A percentile compares a stretch with the other conserved stretches of the same genome.
These are phyloP conservation scores for Scrobipalpa atriplicella DNA, from an alignment of 2,888 invertebrate genomes.

Conservation along the genomic window DNA sequence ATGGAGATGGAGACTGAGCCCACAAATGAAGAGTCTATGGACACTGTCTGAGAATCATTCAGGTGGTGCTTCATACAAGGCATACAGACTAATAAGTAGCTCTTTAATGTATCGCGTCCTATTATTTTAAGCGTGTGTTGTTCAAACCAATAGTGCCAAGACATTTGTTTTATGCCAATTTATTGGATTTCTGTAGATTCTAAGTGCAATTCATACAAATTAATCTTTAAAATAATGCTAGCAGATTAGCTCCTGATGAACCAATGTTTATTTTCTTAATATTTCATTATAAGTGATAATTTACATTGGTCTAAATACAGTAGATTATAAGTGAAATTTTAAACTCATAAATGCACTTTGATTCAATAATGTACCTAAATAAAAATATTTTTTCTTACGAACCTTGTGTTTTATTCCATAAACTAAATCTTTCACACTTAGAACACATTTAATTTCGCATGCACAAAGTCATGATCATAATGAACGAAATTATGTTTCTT, in stretches of 20 bases:
- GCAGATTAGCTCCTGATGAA: slow-evolving; percentile 5
- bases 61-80: slow-evolving; percentile 46
- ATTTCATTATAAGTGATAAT: neutral
- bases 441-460: too few relatives aligned
- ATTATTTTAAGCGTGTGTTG: slow-evolving; percentile 47
- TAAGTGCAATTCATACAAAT: slow-evolving; percentile 22
- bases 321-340: neutral
- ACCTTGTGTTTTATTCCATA: slow-evolving; percentile 25
- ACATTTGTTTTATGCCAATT: slow-evolving; percentile 44
- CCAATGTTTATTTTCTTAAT: slow-evolving; percentile 25
- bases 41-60: slow-evolving; percentile 69
- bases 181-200: neutral
- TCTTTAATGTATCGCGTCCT: slow-evolving; percentile 46
- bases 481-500: too few relatives aligned
- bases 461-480: too few relatives aligned
- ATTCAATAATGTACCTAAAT: slow-evolving; percentile 23
- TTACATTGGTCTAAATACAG: neutral
- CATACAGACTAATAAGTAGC: slow-evolving; percentile 41
- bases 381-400: slow-evolving; percentile 31
- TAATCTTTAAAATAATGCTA: slow-evolving; percentile 11
- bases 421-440: too few relatives aligned
- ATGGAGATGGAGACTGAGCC: slow-evolving; percentile 83
- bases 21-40: slow-evolving; percentile 76
- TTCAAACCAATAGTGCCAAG: slow-evolving; percentile 64
- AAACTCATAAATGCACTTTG: slow-evolving; percentile 14